Evolutionary conservation across 2,113 vertebrate genomes (phyloP), one percentile per base, ranked within the genome.

Genomic region (Neodon shergylaensis): DNA sequence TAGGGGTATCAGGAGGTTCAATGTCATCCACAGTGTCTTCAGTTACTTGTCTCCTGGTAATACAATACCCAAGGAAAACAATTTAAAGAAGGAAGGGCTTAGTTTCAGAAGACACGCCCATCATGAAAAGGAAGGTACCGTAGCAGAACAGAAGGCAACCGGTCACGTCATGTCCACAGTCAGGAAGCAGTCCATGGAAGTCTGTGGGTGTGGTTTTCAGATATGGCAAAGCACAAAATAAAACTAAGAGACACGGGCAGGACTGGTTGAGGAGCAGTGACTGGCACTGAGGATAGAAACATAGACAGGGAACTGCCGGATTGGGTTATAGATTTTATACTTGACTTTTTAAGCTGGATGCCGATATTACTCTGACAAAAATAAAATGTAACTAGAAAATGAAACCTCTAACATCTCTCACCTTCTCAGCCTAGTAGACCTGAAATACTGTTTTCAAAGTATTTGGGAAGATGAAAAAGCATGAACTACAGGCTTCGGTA

Each of bases 371-470:
- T 82, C 70, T 61, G 28, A 91, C 49, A 86, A 74, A 96, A 93
- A 68, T 88, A 83, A 81, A 86, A 52, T 72, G 78, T 58, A 33
- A 65, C 42, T 91, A 33, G 61, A 92, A 96, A 93, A 76, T 92
- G 52, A 97, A 97, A 95, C 24, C 17, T 86, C 33, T 36, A 79
- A 91, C 92, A 28, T n/a, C n/a, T n/a, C 26, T 47, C 52, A 83
- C 11, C 5, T 70, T 76, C 49, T 88, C 79, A 91, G 72, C 78
- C 78, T 81, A 54, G 17, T 81, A 5, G 10, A 58, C 22, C 36
- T 82, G 52, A 39, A 82, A 26, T 12, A 39, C 5, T 58, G 13
- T 22, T n/a, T 58, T n/a, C 52, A 81, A 19, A 52, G 78, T 2
- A 24, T 88, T 76, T 61, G 49, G 61, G 79, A 95, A 91, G 33